Evolutionary conservation across 1,140 invertebrate genomes (phyloP).

Genomic region (Cephus cinctus): DNA sequence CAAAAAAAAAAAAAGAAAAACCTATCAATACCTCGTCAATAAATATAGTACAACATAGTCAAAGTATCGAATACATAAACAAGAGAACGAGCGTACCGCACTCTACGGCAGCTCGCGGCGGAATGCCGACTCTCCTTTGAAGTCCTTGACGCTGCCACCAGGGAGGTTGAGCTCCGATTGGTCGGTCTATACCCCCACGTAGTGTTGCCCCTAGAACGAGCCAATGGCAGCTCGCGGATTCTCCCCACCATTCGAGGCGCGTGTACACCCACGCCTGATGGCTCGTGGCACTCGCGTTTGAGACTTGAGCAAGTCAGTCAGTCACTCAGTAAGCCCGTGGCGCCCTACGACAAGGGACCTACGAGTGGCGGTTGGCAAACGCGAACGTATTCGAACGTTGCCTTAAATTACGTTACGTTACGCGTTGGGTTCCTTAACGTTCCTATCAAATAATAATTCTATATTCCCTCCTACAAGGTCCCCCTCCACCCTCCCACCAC

Average conservation of each 20-base stretch:
- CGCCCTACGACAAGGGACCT: constrained; percentile 40
- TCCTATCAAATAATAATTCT: too few relatives aligned
- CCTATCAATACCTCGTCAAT: too few relatives aligned
- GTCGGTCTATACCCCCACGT: constrained; percentile 23
- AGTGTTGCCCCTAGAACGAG: constrained; percentile 8
- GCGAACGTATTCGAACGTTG: too few relatives aligned
- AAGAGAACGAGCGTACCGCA: constrained; percentile 9
- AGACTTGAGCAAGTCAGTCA: too few relatives aligned
- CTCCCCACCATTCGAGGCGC: constrained; percentile 21
- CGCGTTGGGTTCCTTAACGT: too few relatives aligned
- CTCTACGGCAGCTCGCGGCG: constrained; percentile 31
- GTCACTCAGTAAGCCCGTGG: constrained; percentile 50
- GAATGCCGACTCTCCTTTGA: constrained; percentile 28
- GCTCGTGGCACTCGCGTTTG: constrained; percentile 11
- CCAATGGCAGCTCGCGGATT: constrained; percentile 28
- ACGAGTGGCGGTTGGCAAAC: too few relatives aligned
- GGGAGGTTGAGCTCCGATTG: constrained; percentile 26
- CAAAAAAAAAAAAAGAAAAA: neutral
- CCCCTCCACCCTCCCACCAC: too few relatives aligned
- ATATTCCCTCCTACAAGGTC: too few relatives aligned
- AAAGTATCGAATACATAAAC: too few relatives aligned
- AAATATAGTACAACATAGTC: too few relatives aligned
- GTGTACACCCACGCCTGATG: constrained; percentile 51
- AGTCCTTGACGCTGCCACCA: constrained; percentile 15
- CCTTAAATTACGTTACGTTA: too few relatives aligned